Conservation (phyloP, 1,140 invertebrate species). For the Thrips palmi region DNA sequence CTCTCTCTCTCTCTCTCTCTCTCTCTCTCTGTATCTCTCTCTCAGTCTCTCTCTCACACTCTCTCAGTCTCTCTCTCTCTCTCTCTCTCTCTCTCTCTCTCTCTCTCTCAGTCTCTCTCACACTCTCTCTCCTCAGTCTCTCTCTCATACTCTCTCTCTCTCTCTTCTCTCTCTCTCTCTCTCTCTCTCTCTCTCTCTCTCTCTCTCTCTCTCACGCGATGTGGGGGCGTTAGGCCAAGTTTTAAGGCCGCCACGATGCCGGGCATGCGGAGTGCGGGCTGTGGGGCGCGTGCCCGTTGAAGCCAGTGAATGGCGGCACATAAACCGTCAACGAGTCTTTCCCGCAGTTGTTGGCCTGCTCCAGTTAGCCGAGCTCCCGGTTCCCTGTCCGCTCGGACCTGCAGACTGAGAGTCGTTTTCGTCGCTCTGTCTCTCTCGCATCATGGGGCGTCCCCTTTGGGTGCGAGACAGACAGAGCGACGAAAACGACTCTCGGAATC, state of each 20-base stretch:
- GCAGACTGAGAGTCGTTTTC: too few relatives aligned
- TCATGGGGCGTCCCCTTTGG: too few relatives aligned
- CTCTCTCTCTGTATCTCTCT: slow-evolving; percentile 11
- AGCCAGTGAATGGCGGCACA: not conserved
- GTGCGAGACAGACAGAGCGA: too few relatives aligned
- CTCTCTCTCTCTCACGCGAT: not conserved
- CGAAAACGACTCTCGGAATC: too few relatives aligned
- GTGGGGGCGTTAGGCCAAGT: too few relatives aligned
- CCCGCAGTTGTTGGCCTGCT: slow-evolving; percentile 15
- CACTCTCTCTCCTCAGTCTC: slow-evolving; percentile 1
- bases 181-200: not conserved
- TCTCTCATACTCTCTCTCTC: slow-evolving; percentile 13
- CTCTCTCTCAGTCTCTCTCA: slow-evolving; percentile 2
- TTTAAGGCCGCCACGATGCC: too few relatives aligned
- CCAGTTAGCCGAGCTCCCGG: slow-evolving; percentile 15
- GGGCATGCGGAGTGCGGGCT: too few relatives aligned
- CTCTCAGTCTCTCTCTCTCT: slow-evolving; percentile 1
- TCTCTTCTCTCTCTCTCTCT: slow-evolving; percentile 8
- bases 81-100: slow-evolving; percentile 12
- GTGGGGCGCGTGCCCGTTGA: too few relatives aligned
- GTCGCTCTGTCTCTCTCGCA: too few relatives aligned
- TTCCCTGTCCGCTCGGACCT: too few relatives aligned
- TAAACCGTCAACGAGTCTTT: not conserved
- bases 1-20: slow-evolving; percentile 12
- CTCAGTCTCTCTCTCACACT: slow-evolving; percentile 17